Conservation (phyloP, 2,113 vertebrate species). For the Sinocyclocheilus grahami region DNA sequence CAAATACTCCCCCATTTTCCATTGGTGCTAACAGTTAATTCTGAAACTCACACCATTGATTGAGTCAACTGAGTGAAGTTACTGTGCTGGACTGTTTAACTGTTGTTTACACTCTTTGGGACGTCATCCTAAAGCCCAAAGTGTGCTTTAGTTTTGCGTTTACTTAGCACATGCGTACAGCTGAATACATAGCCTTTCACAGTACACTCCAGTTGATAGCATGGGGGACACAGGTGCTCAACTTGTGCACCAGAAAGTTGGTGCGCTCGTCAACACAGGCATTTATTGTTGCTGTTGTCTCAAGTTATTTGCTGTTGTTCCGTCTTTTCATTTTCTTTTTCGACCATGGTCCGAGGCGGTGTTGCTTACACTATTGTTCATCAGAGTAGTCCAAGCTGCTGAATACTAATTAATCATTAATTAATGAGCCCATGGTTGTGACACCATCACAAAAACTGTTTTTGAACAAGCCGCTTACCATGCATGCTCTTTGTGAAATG, state of each 20-base stretch:
- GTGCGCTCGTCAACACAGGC: no score
- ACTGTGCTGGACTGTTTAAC: not conserved
- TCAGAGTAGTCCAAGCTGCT: not conserved
- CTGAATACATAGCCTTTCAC: not conserved
- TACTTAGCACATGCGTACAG: not conserved
- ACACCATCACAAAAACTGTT: not conserved
- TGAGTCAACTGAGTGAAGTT: not conserved
- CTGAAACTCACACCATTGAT: not conserved
- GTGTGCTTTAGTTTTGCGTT: not conserved
- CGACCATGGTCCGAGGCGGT: not conserved
- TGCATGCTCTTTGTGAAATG: not conserved
- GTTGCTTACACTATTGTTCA: not conserved
- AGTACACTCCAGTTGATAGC: not conserved
- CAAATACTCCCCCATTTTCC: not conserved
- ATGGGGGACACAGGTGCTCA: not conserved
- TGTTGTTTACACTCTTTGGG: not conserved
- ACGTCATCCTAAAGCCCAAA: not conserved
- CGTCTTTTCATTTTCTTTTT: not conserved
- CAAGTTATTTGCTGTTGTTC: not conserved
- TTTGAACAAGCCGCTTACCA: not conserved
- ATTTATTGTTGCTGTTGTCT: not conserved
- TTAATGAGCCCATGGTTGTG: not conserved
- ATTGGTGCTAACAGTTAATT: not conserved
- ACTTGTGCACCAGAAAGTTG: not conserved
- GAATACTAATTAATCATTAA: not conserved